A percentile compares a stretch with the other conserved stretches of the same genome.
Evolutionary conservation across 2,888 invertebrate genomes (phyloP).

Genomic region (Epistrophe grossulariae): DNA sequence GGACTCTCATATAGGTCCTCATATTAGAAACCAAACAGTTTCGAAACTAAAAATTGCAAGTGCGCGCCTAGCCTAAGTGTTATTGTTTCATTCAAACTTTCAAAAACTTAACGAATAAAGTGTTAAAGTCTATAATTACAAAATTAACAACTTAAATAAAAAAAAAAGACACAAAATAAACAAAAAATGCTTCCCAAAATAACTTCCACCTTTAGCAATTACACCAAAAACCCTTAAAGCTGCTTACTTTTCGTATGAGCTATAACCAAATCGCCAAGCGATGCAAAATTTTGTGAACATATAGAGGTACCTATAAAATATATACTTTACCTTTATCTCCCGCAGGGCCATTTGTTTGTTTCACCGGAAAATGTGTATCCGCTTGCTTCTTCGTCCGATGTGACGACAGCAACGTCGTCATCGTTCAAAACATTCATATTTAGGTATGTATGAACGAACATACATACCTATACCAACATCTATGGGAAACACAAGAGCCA

Average conservation of each 20-base stretch:
- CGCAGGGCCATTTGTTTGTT: constrained; percentile 64
- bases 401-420: constrained; percentile 39
- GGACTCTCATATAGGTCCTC: no score
- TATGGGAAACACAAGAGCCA: constrained; percentile 41
- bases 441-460: not conserved
- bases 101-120: no score
- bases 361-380: constrained; percentile 68
- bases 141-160: no score
- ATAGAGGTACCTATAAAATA: not conserved
- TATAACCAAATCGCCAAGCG: constrained; percentile 44
- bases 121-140: no score
- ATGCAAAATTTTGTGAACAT: constrained; percentile 55
- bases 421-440: not conserved
- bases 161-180: no score
- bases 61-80: no score
- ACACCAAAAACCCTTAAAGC: not conserved
- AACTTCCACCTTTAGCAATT: not conserved
- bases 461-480: not conserved
- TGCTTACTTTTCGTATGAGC: not conserved
- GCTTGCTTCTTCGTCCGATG: constrained; percentile 25
- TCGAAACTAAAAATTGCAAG: no score
- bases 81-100: no score
- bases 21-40: no score
- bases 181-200: no score
- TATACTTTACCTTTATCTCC: constrained; percentile 21